phyloP scores from a whole-genome alignment of 2,113 vertebrate species.

The Brachirus orientalis region DNA sequence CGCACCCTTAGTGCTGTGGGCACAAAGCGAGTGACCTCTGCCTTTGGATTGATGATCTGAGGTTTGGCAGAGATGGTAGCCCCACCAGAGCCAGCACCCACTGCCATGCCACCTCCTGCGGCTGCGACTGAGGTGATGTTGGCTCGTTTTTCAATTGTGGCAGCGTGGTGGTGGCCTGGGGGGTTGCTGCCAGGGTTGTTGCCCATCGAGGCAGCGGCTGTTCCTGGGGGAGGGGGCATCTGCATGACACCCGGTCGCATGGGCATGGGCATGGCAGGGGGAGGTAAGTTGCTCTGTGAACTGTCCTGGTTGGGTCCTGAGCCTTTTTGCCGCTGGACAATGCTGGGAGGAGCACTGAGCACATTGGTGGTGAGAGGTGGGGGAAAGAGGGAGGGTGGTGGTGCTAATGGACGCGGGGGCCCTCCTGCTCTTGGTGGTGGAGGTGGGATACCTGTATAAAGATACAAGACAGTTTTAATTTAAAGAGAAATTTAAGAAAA shows the following conservation, averaged over 20 bases:
- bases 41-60: constrained; percentile 97
- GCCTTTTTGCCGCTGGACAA: constrained; percentile 93
- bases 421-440: constrained; percentile 90
- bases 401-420: constrained; percentile 87
- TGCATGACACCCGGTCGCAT: constrained; percentile 77
- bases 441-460: constrained; percentile 89
- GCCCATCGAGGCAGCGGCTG: constrained; percentile 45
- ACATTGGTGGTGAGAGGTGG: constrained; percentile 90
- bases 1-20: constrained; percentile 94
- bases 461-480: not conserved
- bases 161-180: constrained; percentile 68
- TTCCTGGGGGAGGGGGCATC: constrained; percentile 83
- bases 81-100: constrained; percentile 45
- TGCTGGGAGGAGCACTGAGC: constrained; percentile 93
- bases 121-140: constrained; percentile 75
- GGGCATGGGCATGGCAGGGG: constrained; percentile 75
- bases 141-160: constrained; percentile 84
- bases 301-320: constrained; percentile 78
- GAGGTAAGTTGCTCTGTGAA: constrained; percentile 69
- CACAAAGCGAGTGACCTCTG: constrained; percentile 96
- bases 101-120: constrained; percentile 47
- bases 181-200: constrained; percentile 46
- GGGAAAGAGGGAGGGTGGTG: constrained; percentile 90
- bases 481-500: not conserved
- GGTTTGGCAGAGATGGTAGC: constrained; percentile 98